Conservation (phyloP, 1,140 invertebrate genomes). For the Zaprionus davidi region DNA sequence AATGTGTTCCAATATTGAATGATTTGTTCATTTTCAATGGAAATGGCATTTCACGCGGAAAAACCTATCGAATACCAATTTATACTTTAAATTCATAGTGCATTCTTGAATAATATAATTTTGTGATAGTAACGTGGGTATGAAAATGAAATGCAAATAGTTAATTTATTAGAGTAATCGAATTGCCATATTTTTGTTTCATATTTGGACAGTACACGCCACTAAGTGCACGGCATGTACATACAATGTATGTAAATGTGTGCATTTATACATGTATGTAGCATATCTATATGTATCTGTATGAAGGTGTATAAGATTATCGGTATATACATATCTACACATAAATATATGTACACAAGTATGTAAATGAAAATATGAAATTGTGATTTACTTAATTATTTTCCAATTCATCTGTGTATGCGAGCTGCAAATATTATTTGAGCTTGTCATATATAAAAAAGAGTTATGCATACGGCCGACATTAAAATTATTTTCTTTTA, state of each 20-base stretch:
- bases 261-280: background rate
- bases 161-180: background rate
- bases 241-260: slow-evolving; percentile 2
- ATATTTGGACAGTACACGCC: background rate
- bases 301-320: slow-evolving; percentile 23
- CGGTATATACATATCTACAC: slow-evolving; percentile 10
- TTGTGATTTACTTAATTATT: background rate
- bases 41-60: background rate
- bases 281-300: slow-evolving; percentile 3
- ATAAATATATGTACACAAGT: slow-evolving; percentile 14
- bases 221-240: background rate
- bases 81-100: slow-evolving; percentile 9
- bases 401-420: background rate
- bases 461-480: background rate
- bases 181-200: background rate
- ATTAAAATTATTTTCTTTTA: slow-evolving; percentile 12
- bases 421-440: background rate
- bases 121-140: background rate
- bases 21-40: background rate
- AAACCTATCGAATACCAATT: background rate
- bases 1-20: background rate
- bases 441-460: slow-evolving; percentile 6
- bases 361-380: slow-evolving; percentile 1
- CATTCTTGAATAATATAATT: background rate
- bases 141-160: background rate